Conservation (phyloP, 2,797 vertebrate genomes). For the Podarcis siculus region DNA sequence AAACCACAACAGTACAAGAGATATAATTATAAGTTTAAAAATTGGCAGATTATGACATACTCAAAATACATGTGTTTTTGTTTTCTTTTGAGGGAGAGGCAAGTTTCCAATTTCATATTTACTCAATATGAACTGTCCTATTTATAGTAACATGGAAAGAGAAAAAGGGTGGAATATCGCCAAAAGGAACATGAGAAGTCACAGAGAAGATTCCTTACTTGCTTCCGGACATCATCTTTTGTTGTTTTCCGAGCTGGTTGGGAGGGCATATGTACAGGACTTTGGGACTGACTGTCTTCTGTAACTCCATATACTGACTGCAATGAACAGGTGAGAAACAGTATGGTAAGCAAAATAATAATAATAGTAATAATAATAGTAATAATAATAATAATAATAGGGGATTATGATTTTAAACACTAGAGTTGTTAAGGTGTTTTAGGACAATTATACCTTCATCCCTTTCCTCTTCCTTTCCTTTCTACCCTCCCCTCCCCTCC, state of each 20-base stretch:
- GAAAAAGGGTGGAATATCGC: background rate
- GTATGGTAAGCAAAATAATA: background rate
- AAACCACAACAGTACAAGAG: background rate
- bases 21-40: background rate
- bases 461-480: background rate
- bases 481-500: background rate
- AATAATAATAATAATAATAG: background rate
- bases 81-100: background rate
- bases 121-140: background rate
- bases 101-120: background rate
- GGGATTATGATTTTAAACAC: background rate
- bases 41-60: background rate
- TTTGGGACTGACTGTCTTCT: slow-evolving; percentile 90
- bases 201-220: slow-evolving; percentile 75
- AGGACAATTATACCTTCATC: background rate
- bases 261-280: slow-evolving; percentile 87
- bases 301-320: slow-evolving; percentile 93
- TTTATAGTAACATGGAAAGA: background rate
- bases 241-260: slow-evolving; percentile 88
- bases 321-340: slow-evolving; percentile 24
- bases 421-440: background rate
- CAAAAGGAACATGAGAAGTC: background rate
- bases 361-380: too few species aligned
- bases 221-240: slow-evolving; percentile 91
- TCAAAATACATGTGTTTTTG: background rate